These are phyloP conservation scores for Pterocles orientalis DNA, from an alignment of 2,113 vertebrate species.

Conservation along the genomic window DNA sequence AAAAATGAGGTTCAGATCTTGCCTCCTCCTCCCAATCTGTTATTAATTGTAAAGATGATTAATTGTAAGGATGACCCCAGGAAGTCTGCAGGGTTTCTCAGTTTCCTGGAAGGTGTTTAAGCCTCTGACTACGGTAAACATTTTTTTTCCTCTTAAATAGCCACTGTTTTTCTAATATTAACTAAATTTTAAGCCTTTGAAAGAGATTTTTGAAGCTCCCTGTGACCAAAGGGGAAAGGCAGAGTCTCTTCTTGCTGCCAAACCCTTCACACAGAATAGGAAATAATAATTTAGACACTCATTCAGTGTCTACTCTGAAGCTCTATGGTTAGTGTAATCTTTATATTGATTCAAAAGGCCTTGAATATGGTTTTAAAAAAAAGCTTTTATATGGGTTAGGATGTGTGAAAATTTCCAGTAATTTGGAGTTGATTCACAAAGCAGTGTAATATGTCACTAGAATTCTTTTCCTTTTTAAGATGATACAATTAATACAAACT, in stretches of 20 bases:
- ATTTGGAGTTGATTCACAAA: neutral
- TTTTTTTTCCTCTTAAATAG: neutral
- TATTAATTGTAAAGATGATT: neutral
- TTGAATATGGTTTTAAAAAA: neutral
- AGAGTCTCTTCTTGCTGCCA: neutral
- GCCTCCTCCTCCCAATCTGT: neutral
- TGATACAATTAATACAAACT: neutral
- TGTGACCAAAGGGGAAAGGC: neutral
- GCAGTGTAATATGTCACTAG: neutral
- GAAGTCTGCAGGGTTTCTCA: neutral
- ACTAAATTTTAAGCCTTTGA: neutral
- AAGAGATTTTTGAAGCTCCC: neutral
- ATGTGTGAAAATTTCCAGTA: neutral
- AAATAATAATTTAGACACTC: neutral
- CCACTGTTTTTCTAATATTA: neutral
- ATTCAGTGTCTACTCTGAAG: neutral
- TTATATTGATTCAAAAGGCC: neutral
- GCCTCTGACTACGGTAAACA: neutral
- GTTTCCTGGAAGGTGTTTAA: neutral
- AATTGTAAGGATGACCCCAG: neutral
- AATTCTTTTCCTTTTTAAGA: neutral
- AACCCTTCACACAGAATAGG: neutral
- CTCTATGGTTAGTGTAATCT: neutral
- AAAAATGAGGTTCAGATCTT: neutral
- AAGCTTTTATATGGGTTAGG: neutral